A percentile compares a stretch with the other conserved stretches of the same genome.
phyloP scores from a whole-genome alignment of 2,113 vertebrate genomes.

The Sorex fumeus region DNA sequence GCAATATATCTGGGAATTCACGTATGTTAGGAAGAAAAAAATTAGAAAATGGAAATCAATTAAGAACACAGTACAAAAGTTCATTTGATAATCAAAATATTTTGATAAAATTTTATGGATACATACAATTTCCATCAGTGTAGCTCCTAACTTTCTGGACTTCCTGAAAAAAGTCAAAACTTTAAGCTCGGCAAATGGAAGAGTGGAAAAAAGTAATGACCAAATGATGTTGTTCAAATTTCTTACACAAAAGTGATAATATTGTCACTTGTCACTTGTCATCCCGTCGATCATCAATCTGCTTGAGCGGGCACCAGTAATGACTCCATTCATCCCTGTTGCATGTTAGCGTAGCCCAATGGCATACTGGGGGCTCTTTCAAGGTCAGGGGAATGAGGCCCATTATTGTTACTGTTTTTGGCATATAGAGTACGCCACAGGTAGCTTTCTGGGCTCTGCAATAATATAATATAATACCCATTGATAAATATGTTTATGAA shows the following conservation, averaged over 20 bases:
- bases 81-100: no score
- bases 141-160: slow-evolving; percentile 36
- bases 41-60: not conserved
- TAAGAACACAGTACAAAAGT: not conserved
- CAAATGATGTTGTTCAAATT: slow-evolving; percentile 24
- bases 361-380: no score
- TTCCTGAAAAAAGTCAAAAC: not conserved
- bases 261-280: no score
- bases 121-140: not conserved
- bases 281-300: no score
- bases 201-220: not conserved
- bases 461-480: no score
- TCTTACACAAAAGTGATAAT: slow-evolving; percentile 54
- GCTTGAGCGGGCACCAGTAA: no score
- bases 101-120: not conserved
- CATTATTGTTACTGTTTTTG: no score
- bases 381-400: no score
- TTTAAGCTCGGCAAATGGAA: slow-evolving; percentile 2
- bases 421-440: no score
- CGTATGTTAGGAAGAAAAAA: slow-evolving; percentile 37
- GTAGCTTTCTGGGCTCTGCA: no score
- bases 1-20: slow-evolving; percentile 12
- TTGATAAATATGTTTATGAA: slow-evolving; percentile 82
- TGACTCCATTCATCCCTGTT: no score
- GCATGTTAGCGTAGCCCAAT: no score